Conservation (phyloP, 2,113 vertebrate species). For the human (Homo sapiens) region DNA sequence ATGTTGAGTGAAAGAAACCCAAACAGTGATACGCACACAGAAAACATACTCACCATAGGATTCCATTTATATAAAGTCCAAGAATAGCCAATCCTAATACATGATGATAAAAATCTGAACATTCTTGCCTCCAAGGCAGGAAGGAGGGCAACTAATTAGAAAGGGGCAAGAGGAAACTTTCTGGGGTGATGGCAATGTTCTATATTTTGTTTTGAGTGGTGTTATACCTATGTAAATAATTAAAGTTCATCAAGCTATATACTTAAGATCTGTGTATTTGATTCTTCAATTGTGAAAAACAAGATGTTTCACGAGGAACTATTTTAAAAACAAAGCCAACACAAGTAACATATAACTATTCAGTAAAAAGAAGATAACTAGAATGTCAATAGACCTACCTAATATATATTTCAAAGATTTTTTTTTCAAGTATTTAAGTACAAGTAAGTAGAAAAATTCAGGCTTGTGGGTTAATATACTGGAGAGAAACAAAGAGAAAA, state of each 20-base stretch:
- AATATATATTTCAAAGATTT: neutral
- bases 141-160: neutral
- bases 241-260: neutral
- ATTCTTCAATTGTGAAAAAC: neutral
- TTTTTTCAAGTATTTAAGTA: neutral
- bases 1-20: neutral
- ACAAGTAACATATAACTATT: constrained; percentile 3
- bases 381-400: neutral
- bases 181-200: neutral
- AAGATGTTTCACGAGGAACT: neutral
- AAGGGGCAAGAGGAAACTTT: neutral
- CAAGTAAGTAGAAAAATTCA: constrained; percentile 42
- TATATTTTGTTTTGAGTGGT: neutral
- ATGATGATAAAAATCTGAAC: neutral
- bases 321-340: neutral
- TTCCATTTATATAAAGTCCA: neutral
- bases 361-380: constrained; percentile 7
- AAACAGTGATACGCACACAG: neutral
- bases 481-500: constrained; percentile 44
- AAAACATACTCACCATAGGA: neutral
- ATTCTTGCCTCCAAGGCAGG: neutral
- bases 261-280: neutral
- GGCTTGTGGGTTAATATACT: neutral
- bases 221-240: neutral
- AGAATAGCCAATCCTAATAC: neutral